Conservation (phyloP, 2,113 vertebrate species). For the Psilopogon haemacephalus region DNA sequence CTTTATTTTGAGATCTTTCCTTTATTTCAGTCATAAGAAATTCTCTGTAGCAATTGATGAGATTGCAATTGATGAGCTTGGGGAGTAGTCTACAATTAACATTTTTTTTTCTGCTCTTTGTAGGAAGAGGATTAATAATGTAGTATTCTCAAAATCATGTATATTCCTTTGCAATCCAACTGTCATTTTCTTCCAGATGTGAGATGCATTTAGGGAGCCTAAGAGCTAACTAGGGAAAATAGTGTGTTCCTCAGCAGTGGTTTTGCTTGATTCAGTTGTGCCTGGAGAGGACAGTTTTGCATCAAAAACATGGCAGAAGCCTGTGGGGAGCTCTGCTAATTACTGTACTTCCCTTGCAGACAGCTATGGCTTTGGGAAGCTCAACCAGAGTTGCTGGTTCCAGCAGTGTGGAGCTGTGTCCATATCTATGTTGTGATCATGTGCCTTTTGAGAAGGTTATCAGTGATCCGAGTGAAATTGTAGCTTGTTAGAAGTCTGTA, state of each 20-base stretch:
- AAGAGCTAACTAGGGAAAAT: not conserved
- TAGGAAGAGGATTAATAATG: not conserved
- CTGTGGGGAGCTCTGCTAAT: not conserved
- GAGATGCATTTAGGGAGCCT: not conserved
- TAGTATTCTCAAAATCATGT: not conserved
- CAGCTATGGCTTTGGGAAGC: not conserved
- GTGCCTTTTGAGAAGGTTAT: not conserved
- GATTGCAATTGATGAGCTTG: slow-evolving; percentile 31
- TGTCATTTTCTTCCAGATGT: slow-evolving; percentile 44
- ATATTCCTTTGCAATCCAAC: not conserved
- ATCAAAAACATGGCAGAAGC: not conserved
- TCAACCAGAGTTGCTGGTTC: not conserved
- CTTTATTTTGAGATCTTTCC: slow-evolving; percentile 29
- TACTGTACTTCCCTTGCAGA: not conserved
- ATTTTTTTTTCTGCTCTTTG: not conserved
- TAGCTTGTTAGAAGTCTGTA: not conserved
- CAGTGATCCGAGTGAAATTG: not conserved
- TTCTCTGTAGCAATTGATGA: slow-evolving; percentile 30
- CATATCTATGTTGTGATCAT: not conserved
- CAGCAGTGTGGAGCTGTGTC: accelerated
- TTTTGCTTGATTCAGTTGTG: slow-evolving; percentile 37
- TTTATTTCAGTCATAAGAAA: not conserved
- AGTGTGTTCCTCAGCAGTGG: not conserved
- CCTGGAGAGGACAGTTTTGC: slow-evolving; percentile 22
- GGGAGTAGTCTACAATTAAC: slow-evolving; percentile 44